phyloP scores from a whole-genome alignment of 2,797 vertebrate species.

The Helarctos malayanus region DNA sequence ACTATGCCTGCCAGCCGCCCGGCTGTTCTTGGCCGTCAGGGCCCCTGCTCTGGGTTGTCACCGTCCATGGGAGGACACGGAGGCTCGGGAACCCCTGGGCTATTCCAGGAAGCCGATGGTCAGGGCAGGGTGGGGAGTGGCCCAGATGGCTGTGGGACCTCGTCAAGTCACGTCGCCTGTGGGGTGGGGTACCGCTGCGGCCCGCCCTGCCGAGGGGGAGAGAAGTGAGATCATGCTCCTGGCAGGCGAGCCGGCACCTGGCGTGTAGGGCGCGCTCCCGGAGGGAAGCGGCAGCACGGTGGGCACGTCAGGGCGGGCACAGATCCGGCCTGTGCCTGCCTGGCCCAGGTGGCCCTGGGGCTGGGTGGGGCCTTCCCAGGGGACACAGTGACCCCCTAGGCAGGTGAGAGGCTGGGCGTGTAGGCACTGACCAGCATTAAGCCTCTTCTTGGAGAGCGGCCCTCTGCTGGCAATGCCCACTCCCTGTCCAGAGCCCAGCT shows the following conservation, averaged over 20 bases:
- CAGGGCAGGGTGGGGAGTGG: not conserved
- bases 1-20: not conserved
- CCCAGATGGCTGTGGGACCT: not conserved
- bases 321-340: not conserved
- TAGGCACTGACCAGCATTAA: not conserved
- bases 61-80: accelerated
- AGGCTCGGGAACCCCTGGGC: no score
- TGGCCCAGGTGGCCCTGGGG: not conserved
- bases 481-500: no score
- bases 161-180: not conserved
- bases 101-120: not conserved
- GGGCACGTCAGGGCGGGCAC: slow-evolving; percentile 54
- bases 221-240: slow-evolving; percentile 67
- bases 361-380: not conserved
- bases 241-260: slow-evolving; percentile 46
- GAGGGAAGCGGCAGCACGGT: not conserved
- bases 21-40: not conserved
- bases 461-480: not conserved
- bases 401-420: not conserved
- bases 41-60: accelerated
- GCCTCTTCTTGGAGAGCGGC: not conserved
- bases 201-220: slow-evolving; percentile 45
- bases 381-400: not conserved
- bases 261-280: not conserved
- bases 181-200: not conserved